Base-by-base conservation (phyloP, 2,888 invertebrate genomes). In the Synergus gifuensis region DNA sequence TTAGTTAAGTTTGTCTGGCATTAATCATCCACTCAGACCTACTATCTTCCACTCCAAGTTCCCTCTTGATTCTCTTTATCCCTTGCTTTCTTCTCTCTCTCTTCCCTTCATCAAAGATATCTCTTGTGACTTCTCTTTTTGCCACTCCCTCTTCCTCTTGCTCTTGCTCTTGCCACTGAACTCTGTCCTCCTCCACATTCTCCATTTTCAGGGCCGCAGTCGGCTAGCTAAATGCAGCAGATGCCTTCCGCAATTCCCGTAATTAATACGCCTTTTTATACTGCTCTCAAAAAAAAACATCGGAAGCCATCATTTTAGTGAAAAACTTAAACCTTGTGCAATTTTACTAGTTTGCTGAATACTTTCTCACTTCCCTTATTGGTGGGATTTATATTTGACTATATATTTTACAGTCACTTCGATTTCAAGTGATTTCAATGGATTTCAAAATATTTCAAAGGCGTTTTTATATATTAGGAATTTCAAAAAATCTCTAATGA, bases 21-120 rank as follows among this genome's bases (percentile, higher is more conserved):
- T 87, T 86, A 87, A 87, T 87, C 85, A 85, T 85, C 82, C 82
- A 83, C 86, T 84, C 84, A 83, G 67, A 46, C 67, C 67, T 67
- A 67, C 67, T 67, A 67, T 67, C 67, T 67, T 66, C 18, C 67
- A 67, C 67, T 67, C 18, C 49, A 79, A 64, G 77, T 40, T 76
- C 64, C 22, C 54, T 66, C 76, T 60, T 67, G 11, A 16, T 36
- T 40, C 63, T 63, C 62, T 42, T 42, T 36, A 63, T 78, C 58
- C 40, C 73, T 22, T 66, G 11, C 67, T 49, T 42, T 18, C 18
- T n/a, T n/a, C 54, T 18, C 11, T 62, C 76, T 76, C 42, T n/a
- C n/a, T 67, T 18, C 18, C 44, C 44, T 67, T 18, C n/a, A n/a
- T n/a, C n/a, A n/a, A n/a, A n/a, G n/a, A n/a, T 46, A 67, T 67